Evolutionary conservation across 2,888 invertebrate genomes (phyloP), one percentile per base, ranked within the genome.

Genomic region (Eudemis profundana): DNA sequence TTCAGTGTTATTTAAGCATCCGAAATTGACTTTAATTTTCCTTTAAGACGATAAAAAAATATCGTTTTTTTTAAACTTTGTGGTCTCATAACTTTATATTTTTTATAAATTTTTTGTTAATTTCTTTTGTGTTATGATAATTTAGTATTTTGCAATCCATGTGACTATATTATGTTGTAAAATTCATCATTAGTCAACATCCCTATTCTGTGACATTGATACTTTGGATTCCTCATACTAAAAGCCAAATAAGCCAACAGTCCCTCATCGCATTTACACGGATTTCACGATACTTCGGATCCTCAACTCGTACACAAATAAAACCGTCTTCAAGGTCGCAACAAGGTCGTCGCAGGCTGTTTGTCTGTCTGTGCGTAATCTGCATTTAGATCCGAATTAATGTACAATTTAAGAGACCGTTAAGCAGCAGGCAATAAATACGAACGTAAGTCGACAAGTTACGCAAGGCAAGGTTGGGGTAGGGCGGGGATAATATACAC

Each of bases 351-450:
- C 27, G 29, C 27, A 38, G 42, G 17, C 42, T n/a, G n/a, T 42
- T 27, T 38, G 54, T 54, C 42, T 40, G 54, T 56, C 19, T 56
- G 17, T 56, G 36, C 21, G 33, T 29, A 46, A 47, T 59, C 57
- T 59, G 57, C 57, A 59, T 59, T 59, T 36, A 59, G 57, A 59
- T n/a, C 36, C 33, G 57, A 59, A 7, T 59, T 59, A 47, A 59
- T 59, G 47, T 36, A 33, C 36, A 47, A 46, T 47, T 59, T 59
- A 47, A 59, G 46, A 47, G 57, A 33, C 23, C 57, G 57, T 59
- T 59, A 47, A 29, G 42, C 57, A 36, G 36, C 46, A 27, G 19
- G 36, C 57, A 59, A 59, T 59, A 59, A 59, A 57, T 59, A 59
- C 46, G 46, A 59, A 47, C 57, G 29, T 29, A 56, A 56, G 56